phyloP scores from a whole-genome alignment of 2,113 vertebrate genomes.

The Nothoprocta pentlandii region DNA sequence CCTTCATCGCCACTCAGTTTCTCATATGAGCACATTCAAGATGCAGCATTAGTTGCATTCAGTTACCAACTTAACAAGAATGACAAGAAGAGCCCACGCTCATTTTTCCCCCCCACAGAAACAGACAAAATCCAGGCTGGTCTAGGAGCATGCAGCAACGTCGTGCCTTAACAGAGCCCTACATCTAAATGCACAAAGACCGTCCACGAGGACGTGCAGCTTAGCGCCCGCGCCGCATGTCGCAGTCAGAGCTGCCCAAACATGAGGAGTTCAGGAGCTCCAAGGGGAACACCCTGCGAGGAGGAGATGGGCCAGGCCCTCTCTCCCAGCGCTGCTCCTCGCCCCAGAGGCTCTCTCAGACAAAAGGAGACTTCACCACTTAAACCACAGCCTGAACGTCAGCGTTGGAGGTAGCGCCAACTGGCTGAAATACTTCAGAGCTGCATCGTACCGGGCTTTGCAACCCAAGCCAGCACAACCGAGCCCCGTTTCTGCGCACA shows the following conservation, averaged over 20 bases:
- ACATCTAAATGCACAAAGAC: background rate
- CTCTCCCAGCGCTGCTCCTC: background rate
- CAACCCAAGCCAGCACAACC: background rate
- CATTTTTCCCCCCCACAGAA: background rate
- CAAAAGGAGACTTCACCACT: background rate
- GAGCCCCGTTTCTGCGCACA: background rate
- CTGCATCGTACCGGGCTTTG: background rate
- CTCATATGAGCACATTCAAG: background rate
- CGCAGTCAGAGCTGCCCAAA: background rate
- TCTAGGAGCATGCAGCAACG: background rate
- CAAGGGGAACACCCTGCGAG: background rate
- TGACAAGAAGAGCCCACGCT: background rate
- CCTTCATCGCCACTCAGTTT: background rate
- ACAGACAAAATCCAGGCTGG: background rate
- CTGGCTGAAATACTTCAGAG: background rate
- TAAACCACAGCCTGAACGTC: background rate
- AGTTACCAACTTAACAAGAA: background rate
- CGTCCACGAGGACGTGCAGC: background rate
- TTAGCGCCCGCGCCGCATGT: background rate
- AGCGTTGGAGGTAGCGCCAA: background rate
- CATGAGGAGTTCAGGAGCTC: background rate
- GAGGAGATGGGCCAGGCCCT: accelerated
- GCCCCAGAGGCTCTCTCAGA: background rate
- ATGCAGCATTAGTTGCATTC: background rate
- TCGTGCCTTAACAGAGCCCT: background rate